phyloP scores from a whole-genome alignment of 2,797 vertebrate species.

The Melanotaenia maccullochi region DNA sequence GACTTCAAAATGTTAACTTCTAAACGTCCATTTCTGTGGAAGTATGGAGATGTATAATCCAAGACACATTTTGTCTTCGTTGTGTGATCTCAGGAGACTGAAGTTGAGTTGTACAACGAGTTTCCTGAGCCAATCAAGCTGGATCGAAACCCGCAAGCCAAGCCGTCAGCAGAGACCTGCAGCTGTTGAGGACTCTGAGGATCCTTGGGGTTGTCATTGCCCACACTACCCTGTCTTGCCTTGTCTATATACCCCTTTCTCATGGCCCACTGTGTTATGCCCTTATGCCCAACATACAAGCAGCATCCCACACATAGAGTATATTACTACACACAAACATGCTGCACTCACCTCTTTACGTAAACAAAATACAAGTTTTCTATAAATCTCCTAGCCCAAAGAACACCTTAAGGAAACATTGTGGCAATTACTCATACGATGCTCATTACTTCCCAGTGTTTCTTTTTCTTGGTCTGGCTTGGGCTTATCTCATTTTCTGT shows the following conservation, averaged over 20 bases:
- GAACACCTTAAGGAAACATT: conserved; percentile 66
- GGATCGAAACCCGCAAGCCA: conserved; percentile 94
- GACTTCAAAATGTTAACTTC: not conserved
- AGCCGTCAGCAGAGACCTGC: conserved; percentile 92
- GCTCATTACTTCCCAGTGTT: conserved; percentile 64
- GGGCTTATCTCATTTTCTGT: conserved; percentile 51
- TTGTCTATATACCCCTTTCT: conserved; percentile 77
- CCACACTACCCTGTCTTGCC: conserved; percentile 80
- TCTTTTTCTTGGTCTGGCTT: conserved; percentile 45
- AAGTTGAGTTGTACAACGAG: conserved; percentile 99
- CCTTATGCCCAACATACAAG: conserved; percentile 69
- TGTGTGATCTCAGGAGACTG: conserved; percentile 88
- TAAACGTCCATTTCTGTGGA: not conserved
- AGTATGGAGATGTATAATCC: too few relatives aligned
- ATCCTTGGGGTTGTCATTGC: conserved; percentile 47
- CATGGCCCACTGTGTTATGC: conserved; percentile 55
- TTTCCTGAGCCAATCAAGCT: conserved; percentile 99
- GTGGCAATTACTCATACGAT: conserved; percentile 64
- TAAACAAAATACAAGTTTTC: conserved; percentile 72
- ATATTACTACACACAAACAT: conserved; percentile 68
- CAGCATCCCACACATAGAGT: conserved; percentile 78
- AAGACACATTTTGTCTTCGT: not conserved
- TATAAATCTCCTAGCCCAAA: conserved; percentile 73
- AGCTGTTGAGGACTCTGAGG: conserved; percentile 92
- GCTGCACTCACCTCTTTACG: conserved; percentile 67